Percentiles rank a stretch among this genome's conserved stretches.
phyloP scores from a whole-genome alignment of 2,113 vertebrate genomes.

The Machaerirhynchus nigripectus region DNA sequence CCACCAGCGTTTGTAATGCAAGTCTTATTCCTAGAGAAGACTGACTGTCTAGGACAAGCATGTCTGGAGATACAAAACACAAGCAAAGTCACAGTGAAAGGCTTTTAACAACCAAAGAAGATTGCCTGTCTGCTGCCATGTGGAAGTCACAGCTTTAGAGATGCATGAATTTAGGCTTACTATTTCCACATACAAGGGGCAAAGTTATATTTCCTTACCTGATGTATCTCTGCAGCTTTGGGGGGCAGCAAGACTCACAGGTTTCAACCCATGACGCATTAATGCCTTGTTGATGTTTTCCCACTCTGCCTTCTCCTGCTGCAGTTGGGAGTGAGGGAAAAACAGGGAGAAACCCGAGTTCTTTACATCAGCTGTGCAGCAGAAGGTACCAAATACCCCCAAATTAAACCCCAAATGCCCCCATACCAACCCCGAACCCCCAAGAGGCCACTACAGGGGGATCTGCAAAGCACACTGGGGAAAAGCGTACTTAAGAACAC shows the following conservation, averaged over 20 bases:
- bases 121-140: background rate
- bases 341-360: background rate
- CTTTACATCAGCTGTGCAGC: background rate
- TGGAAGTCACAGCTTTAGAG: background rate
- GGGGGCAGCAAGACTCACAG: constrained; percentile 73
- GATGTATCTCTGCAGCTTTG: constrained; percentile 64
- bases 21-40: constrained; percentile 75
- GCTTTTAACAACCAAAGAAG: background rate
- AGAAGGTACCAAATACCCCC: background rate
- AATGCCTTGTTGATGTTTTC: constrained; percentile 78
- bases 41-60: constrained; percentile 79
- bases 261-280: constrained; percentile 77
- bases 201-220: constrained; percentile 70
- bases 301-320: constrained; percentile 84
- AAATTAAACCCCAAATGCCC: background rate
- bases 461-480: background rate
- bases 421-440: background rate
- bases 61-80: constrained; percentile 63
- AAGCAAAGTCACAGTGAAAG: background rate
- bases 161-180: background rate
- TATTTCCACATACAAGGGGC: background rate
- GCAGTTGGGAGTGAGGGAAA: background rate
- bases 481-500: fast-evolving
- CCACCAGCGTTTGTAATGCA: constrained; percentile 78
- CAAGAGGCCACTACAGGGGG: background rate